A percentile compares a stretch with the other conserved stretches of the same genome.
Conservation (phyloP, 2,888 invertebrate genomes). For the Priocnemis perturbator region DNA sequence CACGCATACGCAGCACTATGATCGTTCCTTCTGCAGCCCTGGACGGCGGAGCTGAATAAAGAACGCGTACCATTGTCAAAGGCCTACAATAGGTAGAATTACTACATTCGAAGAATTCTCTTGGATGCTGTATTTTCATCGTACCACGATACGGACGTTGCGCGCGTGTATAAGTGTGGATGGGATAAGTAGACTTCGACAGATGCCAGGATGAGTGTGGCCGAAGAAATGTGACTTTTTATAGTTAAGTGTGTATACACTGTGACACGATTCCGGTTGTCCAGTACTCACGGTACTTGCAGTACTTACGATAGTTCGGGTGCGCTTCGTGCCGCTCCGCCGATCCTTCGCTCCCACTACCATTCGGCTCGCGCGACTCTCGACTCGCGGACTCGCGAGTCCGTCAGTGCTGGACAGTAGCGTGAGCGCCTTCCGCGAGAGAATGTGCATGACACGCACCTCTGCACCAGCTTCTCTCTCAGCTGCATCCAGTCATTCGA, state of each 20-base stretch:
- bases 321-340: conserved; percentile 44
- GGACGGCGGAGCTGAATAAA: too few species aligned
- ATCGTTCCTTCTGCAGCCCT: too few species aligned
- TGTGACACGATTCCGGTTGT: conserved; percentile 6
- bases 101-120: too few species aligned
- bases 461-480: conserved; percentile 25
- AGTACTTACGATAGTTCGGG: conserved; percentile 30
- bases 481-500: conserved; percentile 13
- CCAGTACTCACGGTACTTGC: not conserved
- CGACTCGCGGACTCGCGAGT: conserved; percentile 41
- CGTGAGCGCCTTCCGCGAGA: conserved; percentile 51
- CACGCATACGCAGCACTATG: conserved; percentile 5
- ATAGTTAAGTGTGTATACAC: not conserved
- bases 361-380: conserved; percentile 10
- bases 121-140: too few species aligned
- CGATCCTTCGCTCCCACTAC: conserved; percentile 43
- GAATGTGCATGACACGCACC: conserved; percentile 45
- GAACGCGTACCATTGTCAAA: too few species aligned
- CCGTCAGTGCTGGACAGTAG: conserved; percentile 54
- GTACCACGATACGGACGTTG: too few species aligned
- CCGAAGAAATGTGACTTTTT: too few species aligned
- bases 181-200: too few species aligned
- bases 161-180: too few species aligned
- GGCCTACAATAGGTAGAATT: too few species aligned
- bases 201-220: too few species aligned